Evolutionary conservation across 2,888 invertebrate genomes (phyloP), one percentile per base, ranked within the genome.

Genomic region (Tenthredo notha): DNA sequence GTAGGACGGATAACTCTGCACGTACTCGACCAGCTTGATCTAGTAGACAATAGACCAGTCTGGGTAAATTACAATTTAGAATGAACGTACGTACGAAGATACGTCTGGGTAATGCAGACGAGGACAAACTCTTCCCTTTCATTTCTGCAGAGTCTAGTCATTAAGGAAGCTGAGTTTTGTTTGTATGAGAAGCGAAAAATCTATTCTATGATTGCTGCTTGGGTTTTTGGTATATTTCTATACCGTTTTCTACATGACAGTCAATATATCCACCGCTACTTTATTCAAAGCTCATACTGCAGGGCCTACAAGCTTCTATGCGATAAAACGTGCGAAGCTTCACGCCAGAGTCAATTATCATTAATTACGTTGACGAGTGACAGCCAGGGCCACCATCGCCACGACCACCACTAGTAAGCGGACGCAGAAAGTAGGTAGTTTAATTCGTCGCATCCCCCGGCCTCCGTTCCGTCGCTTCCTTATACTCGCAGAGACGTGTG

Each of bases 281-380:
- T 43, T 29, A 43, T 67, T 33, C 29, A 25, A 43, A 67, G 10
- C 67, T 72, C 21, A 9, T 40, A 6, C 29, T 7, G 6, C 40
- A 77, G 29, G 50, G 33, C 29, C 47, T 12, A 21, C 29, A 25
- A 15, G 21, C 21, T 33, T 37, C 21, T 37, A 70, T 43, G 70
- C 25, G 25, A 83, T 83, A 67, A 67, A 83, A 83, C 83, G 92
- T 91, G 92, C 91, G 90, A 92, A 91, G 91, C 92, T 92, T 92
- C 92, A 90, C 92, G 92, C 92, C 91, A 90, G 91, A 92, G 92
- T 93, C 93, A 93, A 93, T 93, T 93, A 91, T 91, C 91, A 93
- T 93, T 93, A 93, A 93, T 93, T 93, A 93, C 92, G 92, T 91
- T 92, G 92, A 90, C 92, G 93, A 93, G 92, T 92, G 92, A 93